phyloP scores from a whole-genome alignment of 2,888 invertebrate genomes.

The Lacanobia wlatinum region DNA sequence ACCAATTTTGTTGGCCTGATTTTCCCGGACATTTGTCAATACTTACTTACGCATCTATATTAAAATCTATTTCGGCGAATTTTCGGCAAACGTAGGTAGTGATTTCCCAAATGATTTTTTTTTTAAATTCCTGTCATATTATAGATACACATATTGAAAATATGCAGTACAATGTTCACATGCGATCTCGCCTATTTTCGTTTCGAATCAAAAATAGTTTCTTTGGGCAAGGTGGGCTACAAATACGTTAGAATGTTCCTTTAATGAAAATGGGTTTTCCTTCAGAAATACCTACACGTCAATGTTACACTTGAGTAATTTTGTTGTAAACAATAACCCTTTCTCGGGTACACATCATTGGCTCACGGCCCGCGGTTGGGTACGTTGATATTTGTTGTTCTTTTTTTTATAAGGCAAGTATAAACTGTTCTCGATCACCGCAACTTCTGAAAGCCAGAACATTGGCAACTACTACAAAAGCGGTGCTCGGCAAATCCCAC shows the following conservation, averaged over 20 bases:
- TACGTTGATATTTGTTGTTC: background rate
- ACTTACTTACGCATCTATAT: background rate
- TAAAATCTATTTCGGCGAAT: background rate
- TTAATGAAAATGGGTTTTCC: background rate
- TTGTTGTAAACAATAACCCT: constrained; percentile 14
- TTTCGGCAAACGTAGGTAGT: background rate
- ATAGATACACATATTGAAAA: background rate
- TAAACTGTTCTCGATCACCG: too few relatives aligned
- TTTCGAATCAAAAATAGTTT: background rate
- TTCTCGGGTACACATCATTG: background rate
- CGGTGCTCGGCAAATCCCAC: too few relatives aligned
- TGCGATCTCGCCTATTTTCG: background rate
- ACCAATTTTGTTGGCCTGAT: background rate
- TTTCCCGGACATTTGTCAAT: background rate
- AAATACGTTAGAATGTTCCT: background rate
- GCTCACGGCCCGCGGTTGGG: background rate
- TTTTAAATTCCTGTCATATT: background rate
- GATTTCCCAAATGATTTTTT: background rate
- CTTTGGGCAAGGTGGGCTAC: background rate
- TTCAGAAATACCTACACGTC: background rate
- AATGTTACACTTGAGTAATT: constrained; percentile 4
- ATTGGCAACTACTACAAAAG: too few relatives aligned
- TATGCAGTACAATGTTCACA: background rate
- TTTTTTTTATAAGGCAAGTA: too few relatives aligned
- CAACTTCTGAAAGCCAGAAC: too few relatives aligned